A percentile compares a stretch with the other conserved stretches of the same genome.
These are phyloP conservation scores for Anarsia innoxiella DNA, from an alignment of 2,888 invertebrate genomes.

Conservation along the genomic window DNA sequence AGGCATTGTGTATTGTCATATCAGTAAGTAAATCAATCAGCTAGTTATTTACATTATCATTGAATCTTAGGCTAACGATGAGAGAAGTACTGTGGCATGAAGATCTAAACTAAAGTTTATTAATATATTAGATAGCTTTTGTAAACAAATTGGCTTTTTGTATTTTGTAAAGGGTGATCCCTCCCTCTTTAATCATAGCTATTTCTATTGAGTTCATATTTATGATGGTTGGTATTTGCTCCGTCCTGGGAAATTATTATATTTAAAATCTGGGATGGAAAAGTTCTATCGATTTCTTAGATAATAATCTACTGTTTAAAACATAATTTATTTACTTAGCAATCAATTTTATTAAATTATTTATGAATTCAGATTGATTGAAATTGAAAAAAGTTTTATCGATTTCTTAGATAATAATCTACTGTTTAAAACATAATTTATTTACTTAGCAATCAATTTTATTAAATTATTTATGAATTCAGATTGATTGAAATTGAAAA, in stretches of 20 bases:
- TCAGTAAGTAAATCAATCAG: slow-evolving; percentile 17
- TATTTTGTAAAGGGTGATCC: slow-evolving; percentile 20
- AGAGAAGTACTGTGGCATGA: neutral
- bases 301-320: neutral
- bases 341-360: slow-evolving; percentile 10
- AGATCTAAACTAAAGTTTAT: slow-evolving; percentile 3
- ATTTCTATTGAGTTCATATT: slow-evolving; percentile 1
- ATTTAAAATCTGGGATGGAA: slow-evolving; percentile 26
- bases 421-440: neutral
- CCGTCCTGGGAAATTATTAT: slow-evolving; percentile 35
- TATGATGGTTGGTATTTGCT: slow-evolving; percentile 18
- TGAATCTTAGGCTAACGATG: neutral
- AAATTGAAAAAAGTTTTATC: neutral
- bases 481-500: slow-evolving; percentile 1
- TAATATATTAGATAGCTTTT: slow-evolving; percentile 37
- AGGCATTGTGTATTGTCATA: slow-evolving; percentile 31
- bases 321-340: neutral
- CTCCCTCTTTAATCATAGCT: neutral
- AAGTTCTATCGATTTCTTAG: neutral
- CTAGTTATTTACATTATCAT: slow-evolving; percentile 1
- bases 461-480: neutral
- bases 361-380: neutral
- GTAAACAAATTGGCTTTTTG: slow-evolving; percentile 36
- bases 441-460: neutral
- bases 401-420: neutral